Evolutionary conservation across 2,113 vertebrate species (phyloP).

Genomic region (Todiramphus saurophagus): DNA sequence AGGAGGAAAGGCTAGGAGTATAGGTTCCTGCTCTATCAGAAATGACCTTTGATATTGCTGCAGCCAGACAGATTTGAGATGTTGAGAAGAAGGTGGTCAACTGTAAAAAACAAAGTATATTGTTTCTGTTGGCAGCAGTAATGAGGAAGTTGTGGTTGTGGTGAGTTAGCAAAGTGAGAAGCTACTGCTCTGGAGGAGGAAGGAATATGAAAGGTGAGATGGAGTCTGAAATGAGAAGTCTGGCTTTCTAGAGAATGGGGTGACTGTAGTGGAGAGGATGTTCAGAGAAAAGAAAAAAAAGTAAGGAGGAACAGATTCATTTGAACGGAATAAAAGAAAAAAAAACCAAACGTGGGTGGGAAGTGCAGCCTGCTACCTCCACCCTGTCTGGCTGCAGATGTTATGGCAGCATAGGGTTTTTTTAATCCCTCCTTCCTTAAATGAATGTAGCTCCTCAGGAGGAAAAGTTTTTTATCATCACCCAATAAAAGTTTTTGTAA

Average conservation of each 20-base stretch:
- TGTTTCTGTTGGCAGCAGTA: not conserved
- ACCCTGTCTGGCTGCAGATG: not conserved
- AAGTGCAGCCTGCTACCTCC: not conserved
- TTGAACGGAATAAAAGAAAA: not conserved
- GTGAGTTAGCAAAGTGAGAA: not conserved
- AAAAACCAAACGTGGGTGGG: not conserved
- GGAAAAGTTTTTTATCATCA: not conserved
- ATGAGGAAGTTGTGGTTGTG: not conserved
- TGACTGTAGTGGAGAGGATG: not conserved
- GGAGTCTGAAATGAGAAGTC: not conserved
- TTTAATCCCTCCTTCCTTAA: not conserved
- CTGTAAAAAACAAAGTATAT: not conserved
- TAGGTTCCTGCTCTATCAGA: not conserved
- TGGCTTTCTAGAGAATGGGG: not conserved
- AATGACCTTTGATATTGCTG: not conserved
- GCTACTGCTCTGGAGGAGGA: not conserved
- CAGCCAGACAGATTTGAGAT: not conserved
- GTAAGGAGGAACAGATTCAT: not conserved
- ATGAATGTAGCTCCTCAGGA: not conserved
- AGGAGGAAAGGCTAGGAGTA: not conserved
- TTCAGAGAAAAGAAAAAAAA: not conserved
- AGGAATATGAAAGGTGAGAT: not conserved
- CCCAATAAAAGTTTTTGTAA: not conserved
- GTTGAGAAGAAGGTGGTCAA: not conserved
- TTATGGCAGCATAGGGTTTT: not conserved